Evolutionary conservation across 2,888 invertebrate species (phyloP).

Genomic region (Phymatocera aterrima): DNA sequence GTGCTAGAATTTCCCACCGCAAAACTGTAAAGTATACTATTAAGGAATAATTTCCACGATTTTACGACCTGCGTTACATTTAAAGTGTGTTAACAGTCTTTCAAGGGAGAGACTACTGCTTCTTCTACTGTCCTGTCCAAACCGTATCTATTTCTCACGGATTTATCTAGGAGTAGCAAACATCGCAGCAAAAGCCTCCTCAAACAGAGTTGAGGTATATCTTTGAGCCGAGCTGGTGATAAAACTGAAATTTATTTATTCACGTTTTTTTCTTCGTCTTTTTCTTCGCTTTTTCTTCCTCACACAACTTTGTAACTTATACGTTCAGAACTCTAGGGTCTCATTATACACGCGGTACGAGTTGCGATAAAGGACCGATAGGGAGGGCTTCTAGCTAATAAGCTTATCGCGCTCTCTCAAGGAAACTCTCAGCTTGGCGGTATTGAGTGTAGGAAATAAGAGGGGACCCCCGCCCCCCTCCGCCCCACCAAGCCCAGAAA

Average conservation of each 20-base stretch:
- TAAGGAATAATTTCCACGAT: no score
- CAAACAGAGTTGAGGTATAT: conserved; percentile 28
- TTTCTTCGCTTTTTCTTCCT: neutral
- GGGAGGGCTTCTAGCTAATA: conserved; percentile 21
- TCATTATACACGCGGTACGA: conserved; percentile 19
- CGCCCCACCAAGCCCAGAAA: no score
- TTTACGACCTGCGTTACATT: no score
- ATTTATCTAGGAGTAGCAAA: conserved; percentile 40
- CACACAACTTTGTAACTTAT: conserved; percentile 19
- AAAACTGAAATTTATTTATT: conserved; percentile 8
- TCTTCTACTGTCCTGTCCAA: no score
- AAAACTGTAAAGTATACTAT: no score
- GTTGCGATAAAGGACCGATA: conserved; percentile 34
- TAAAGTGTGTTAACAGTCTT: neutral
- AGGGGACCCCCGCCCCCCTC: no score
- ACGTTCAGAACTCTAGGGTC: neutral
- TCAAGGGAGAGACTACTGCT: neutral
- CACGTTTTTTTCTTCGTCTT: neutral
- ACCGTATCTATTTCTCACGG: conserved; percentile 44
- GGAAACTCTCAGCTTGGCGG: neutral
- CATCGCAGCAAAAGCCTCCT: conserved; percentile 35
- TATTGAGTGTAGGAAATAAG: neutral
- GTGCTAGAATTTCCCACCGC: no score
- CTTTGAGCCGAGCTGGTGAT: neutral
- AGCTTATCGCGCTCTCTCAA: conserved; percentile 30